These are phyloP conservation scores for Procavia capensis DNA, from an alignment of 2,113 vertebrate genomes.

Conservation along the genomic window DNA sequence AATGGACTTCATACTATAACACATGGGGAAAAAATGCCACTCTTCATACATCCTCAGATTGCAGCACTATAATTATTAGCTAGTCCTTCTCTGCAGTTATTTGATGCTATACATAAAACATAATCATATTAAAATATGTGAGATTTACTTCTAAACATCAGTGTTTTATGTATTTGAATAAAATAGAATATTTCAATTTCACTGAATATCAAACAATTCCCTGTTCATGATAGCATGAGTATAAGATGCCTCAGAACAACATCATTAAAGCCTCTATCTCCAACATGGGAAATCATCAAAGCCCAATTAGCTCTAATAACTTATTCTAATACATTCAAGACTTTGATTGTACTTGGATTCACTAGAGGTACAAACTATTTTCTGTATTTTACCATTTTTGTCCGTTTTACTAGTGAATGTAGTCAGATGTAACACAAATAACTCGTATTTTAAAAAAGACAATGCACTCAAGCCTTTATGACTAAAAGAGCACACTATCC, in stretches of 20 bases:
- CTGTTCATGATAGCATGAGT: background rate
- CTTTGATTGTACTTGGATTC: background rate
- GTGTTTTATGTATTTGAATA: background rate
- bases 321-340: slow-evolving; percentile 19
- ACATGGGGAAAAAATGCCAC: background rate
- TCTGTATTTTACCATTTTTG: background rate
- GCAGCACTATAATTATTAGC: background rate
- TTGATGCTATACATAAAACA: background rate
- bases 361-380: background rate
- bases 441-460: background rate
- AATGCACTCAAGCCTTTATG: background rate
- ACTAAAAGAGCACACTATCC: background rate
- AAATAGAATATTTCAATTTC: background rate
- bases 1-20: background rate
- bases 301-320: background rate
- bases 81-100: background rate
- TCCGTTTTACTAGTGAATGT: background rate
- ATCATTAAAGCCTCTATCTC: background rate
- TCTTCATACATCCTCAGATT: background rate
- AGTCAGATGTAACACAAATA: background rate
- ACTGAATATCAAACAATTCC: background rate
- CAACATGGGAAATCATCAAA: background rate
- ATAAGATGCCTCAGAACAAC: background rate
- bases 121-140: background rate
- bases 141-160: background rate